Percentiles rank a stretch among this genome's conserved stretches.
phyloP scores from a whole-genome alignment of 2,888 invertebrate species.

The Drosophila vallismaia region DNA sequence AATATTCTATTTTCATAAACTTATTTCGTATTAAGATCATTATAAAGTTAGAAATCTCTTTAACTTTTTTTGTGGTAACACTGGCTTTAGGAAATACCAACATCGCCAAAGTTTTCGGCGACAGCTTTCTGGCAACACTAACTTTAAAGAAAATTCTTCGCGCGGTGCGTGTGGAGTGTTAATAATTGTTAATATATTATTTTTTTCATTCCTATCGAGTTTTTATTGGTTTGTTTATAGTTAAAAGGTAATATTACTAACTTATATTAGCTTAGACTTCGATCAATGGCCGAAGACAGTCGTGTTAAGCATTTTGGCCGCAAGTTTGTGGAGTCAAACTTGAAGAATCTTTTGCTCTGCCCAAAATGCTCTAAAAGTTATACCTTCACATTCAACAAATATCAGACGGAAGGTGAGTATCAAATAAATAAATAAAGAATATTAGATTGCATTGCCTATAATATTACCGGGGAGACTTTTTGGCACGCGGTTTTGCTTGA shows the following conservation, averaged over 20 bases:
- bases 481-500: background rate
- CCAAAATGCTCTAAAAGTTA: constrained; percentile 72
- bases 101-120: background rate
- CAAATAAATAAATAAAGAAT: background rate
- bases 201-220: background rate
- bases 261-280: background rate
- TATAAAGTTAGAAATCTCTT: too few species aligned
- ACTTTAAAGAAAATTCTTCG: background rate
- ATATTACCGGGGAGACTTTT: background rate
- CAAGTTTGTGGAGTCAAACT: constrained; percentile 70
- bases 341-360: constrained; percentile 68
- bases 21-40: too few species aligned
- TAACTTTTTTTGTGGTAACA: background rate
- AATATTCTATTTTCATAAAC: too few species aligned
- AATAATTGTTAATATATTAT: background rate
- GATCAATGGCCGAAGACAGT: constrained; percentile 25
- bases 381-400: constrained; percentile 37
- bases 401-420: constrained; percentile 35
- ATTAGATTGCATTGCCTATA: background rate
- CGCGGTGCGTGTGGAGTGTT: background rate
- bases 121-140: background rate
- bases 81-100: background rate
- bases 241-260: background rate
- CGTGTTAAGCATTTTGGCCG: constrained; percentile 70
- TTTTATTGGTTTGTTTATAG: background rate